Evolutionary conservation across 2,113 vertebrate genomes (phyloP), one percentile per base, ranked within the genome.

Genomic region (Eurystomus gularis): DNA sequence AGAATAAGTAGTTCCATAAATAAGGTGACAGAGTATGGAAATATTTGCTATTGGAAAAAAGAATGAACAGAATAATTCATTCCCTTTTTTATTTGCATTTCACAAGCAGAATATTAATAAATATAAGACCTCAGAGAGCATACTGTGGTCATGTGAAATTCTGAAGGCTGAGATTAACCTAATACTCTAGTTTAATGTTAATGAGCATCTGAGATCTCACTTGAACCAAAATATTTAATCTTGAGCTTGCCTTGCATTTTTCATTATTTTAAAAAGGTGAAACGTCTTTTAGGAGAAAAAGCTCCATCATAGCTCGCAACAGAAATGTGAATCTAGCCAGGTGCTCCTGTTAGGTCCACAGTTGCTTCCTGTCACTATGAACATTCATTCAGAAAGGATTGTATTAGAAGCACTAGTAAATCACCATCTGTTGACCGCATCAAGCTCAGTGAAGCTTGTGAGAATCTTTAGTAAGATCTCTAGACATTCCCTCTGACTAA

Each of bases 1-100:
- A 95, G 96, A 96, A 95, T 65, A 92, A 91, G 84, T 51, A 71
- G 78, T 94, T 96, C 76, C 85, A 89, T 78, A 96, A 96, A 94
- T 94, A 95, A 91, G 91, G 88, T 92, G 82, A 91, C 57, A 37
- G 57, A 91, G 58, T 78, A 86, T 79, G 73, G 81, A 93, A 96
- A 96, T 93, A 91, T 87, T 96, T 96, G 78, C 69, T 94, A 28
- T 70, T 91, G 42, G 66, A 62, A 58, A 82, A 82, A 68, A 75
- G 17, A 86, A 72, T 54, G 44, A 93, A 61, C 33, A 82, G 40
- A 91, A 91, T 64, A 94, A 72, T 54, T 60, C 4, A 82, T 76
- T 86, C 13, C 6, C 80, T 55, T 83, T 82, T 40, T 1, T 48
- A 75, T 72, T 82, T 88, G 28, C 48, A 89, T 92, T 96, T 93